Conservation (phyloP, 64 coral and sea anemone species). For the Pachyseris speciosa region DNA sequence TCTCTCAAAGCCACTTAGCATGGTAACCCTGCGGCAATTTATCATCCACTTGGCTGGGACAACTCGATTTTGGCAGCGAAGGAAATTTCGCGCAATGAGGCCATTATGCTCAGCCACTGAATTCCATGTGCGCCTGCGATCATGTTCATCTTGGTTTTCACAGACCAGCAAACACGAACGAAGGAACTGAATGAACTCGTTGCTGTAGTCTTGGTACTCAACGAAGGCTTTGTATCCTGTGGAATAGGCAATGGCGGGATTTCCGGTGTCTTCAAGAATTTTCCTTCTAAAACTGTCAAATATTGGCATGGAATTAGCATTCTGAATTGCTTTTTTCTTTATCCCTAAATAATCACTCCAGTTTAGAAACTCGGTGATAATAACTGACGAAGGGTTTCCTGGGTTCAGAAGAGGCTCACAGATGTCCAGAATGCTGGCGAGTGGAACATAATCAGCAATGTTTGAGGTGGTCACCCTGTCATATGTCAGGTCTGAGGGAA, state of each 20-base stretch:
- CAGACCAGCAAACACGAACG: not conserved
- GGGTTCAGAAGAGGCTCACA: conserved; percentile 33
- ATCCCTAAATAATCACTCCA: not conserved
- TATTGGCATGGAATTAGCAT: not conserved
- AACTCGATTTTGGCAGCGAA: conserved; percentile 25
- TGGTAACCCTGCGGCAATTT: conserved; percentile 33
- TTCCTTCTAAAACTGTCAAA: too few relatives aligned
- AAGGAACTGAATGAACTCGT: conserved; percentile 9
- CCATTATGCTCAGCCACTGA: conserved; percentile 46
- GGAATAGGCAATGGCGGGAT: not conserved
- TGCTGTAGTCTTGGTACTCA: conserved; percentile 22
- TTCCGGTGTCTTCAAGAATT: conserved; percentile 40
- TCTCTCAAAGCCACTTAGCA: conserved; percentile 8
- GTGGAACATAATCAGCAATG: conserved; percentile 41
- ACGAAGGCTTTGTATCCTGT: not conserved
- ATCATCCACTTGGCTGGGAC: conserved; percentile 37
- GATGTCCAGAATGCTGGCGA: not conserved
- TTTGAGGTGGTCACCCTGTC: conserved; percentile 60
- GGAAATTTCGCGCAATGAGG: conserved; percentile 26
- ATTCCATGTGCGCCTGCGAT: conserved; percentile 8
- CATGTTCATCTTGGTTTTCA: not conserved
- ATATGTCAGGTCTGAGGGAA: conserved; percentile 11
- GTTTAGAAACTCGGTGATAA: conserved; percentile 43
- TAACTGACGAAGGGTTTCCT: conserved; percentile 21
- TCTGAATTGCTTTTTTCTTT: not conserved